Base-by-base conservation (phyloP, 1,140 invertebrate genomes). In the Oryctes rhinoceros region DNA sequence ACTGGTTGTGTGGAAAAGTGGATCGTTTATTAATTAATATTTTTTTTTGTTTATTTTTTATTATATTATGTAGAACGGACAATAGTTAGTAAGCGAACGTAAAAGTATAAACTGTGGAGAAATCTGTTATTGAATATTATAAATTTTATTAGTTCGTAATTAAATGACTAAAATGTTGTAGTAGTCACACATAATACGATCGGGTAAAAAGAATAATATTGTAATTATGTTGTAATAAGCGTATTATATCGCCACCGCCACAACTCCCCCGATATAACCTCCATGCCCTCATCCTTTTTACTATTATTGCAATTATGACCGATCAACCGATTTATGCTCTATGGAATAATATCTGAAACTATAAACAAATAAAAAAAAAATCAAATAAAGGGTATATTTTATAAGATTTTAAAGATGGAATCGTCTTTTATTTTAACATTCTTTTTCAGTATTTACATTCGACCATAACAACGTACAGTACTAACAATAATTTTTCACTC, bases 101-200 rank as follows among this genome's bases (percentile, higher is more conserved):
- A 82, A 81, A 82, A 81, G 47, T 80, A 80, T 80, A 81, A 78
- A 81, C 10, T 71, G 65, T 71, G 65, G 65, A 71, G 65, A 71
- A 71, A 71, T 71, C 81, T 83, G 81, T 82, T 83, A 82, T 82
- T 71, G 77, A 76, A 62, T 81, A 65, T 81, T 79, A 81, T 79
- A 79, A 80, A 80, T 74, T 82, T 82, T 82, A 80, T 80, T 78
- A 76, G 75, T 47, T 76, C 75, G 47, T 76, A 76, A 76, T 76
- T 76, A 24, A 24, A 13, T 49, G 35, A 18, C 18, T 47, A 76
- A 48, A 47, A 39, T 49, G n/a, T 76, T 30, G 37, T 13, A 39
- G 20, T 74, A 44, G 75, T 49, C 75, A 76, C 75, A 76, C 75
- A 49, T 74, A 74, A 74, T 76, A 20, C 47, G 75, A 20, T 76